phyloP scores from a whole-genome alignment of 2,113 vertebrate species.

The Ceyx melanurus region DNA sequence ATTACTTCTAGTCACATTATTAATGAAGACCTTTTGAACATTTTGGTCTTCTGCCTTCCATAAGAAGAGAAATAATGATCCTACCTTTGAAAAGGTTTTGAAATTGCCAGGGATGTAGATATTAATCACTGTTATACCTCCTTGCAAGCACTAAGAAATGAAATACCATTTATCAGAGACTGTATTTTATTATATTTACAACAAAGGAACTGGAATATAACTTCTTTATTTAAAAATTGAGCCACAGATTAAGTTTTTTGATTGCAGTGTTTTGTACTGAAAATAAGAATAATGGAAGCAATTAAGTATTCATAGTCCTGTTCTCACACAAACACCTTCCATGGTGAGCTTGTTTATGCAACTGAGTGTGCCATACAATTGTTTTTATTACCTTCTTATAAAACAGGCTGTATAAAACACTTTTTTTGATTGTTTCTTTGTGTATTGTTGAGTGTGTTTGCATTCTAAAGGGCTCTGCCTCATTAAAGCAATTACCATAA shows the following conservation, averaged over 20 bases:
- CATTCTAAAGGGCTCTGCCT: constrained; percentile 57
- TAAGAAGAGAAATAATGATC: constrained; percentile 8
- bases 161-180: neutral
- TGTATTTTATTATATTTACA: constrained; percentile 39
- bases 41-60: constrained; percentile 9
- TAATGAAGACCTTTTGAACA: neutral
- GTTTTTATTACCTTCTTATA: constrained; percentile 49
- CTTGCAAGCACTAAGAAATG: neutral
- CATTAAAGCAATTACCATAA: constrained; percentile 77
- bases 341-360: constrained; percentile 68
- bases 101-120: neutral
- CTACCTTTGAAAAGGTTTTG: constrained; percentile 14
- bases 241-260: constrained; percentile 54
- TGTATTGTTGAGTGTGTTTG: constrained; percentile 68
- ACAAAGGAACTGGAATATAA: constrained; percentile 34
- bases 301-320: constrained; percentile 59
- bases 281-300: constrained; percentile 65
- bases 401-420: constrained; percentile 73
- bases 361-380: constrained; percentile 52
- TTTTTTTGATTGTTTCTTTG: constrained; percentile 73
- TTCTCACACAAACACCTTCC: constrained; percentile 62
- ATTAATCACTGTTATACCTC: constrained; percentile 17
- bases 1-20: neutral
- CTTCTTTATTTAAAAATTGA: constrained; percentile 53
- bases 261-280: constrained; percentile 48